A percentile compares a stretch with the other conserved stretches of the same genome.
These are phyloP conservation scores for Orcinus orca DNA, from an alignment of 2,113 vertebrate species.

Conservation along the genomic window DNA sequence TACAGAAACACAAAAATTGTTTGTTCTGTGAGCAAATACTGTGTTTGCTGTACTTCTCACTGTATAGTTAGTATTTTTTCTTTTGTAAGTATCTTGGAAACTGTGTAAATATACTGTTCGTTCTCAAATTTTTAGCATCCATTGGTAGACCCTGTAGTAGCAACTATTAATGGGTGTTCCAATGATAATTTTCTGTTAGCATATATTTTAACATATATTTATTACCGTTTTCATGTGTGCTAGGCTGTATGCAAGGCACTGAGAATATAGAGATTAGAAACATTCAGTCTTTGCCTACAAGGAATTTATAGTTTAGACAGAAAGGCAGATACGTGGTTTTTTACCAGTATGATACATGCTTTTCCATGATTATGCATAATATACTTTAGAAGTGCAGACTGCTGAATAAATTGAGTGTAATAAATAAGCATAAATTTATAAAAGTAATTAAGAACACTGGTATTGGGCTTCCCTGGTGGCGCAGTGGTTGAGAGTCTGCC, in stretches of 20 bases:
- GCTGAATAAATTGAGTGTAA: neutral
- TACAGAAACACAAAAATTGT: neutral
- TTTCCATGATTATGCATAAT: neutral
- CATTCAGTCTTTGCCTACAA: neutral
- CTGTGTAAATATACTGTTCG: neutral
- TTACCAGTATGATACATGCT: neutral
- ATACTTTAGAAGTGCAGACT: neutral
- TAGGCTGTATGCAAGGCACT: neutral
- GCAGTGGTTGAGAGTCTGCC: too few relatives aligned
- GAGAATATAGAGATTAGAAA: neutral
- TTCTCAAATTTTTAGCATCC: neutral
- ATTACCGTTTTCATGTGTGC: neutral
- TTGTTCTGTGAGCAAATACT: neutral
- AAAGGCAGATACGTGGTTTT: neutral
- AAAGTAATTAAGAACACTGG: neutral
- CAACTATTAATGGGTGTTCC: neutral
- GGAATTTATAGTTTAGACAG: neutral
- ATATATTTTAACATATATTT: neutral
- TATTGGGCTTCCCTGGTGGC: neutral
- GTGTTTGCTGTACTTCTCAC: neutral
- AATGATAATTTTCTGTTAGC: neutral
- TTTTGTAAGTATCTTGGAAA: neutral
- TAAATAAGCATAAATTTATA: neutral
- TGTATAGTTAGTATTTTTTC: neutral
- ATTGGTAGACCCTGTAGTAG: neutral